Conservation (phyloP, 2,888 invertebrate genomes). For the Caenorhabditis sp. region DNA sequence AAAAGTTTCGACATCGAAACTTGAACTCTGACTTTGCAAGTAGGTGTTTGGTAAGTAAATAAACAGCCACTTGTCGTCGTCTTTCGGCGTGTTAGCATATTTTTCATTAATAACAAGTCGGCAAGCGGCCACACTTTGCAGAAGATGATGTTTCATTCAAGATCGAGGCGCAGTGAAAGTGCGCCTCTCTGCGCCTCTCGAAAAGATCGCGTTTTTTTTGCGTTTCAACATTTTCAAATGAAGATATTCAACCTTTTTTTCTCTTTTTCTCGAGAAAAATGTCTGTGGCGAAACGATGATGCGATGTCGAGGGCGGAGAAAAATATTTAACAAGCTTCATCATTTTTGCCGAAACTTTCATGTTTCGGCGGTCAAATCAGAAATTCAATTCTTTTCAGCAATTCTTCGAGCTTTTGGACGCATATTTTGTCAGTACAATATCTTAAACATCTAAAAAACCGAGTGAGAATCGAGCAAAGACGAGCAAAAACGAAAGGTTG, state of each 20-base stretch:
- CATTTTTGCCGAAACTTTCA: too few species aligned
- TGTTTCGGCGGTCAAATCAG: too few species aligned
- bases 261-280: slow-evolving; percentile 1
- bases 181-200: slow-evolving; percentile 1
- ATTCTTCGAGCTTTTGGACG: too few species aligned
- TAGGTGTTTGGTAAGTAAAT: too few species aligned
- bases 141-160: slow-evolving; percentile 28
- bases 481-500: slow-evolving; percentile 5
- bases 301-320: too few species aligned
- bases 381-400: too few species aligned
- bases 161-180: slow-evolving; percentile 27
- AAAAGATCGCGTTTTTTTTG: background rate
- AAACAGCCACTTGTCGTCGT: slow-evolving; percentile 7
- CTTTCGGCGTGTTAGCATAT: background rate
- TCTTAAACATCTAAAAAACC: too few species aligned
- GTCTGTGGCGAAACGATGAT: background rate
- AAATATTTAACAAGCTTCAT: too few species aligned
- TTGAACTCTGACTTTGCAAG: too few species aligned
- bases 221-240: slow-evolving; percentile 11
- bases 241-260: slow-evolving; percentile 30
- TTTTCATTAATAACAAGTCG: slow-evolving; percentile 29
- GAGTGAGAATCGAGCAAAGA: background rate
- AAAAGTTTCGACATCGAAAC: background rate
- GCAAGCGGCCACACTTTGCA: background rate
- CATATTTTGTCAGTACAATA: too few species aligned